Evolutionary conservation across 2,797 vertebrate genomes (phyloP).

Genomic region (Phoxinus dragarum): DNA sequence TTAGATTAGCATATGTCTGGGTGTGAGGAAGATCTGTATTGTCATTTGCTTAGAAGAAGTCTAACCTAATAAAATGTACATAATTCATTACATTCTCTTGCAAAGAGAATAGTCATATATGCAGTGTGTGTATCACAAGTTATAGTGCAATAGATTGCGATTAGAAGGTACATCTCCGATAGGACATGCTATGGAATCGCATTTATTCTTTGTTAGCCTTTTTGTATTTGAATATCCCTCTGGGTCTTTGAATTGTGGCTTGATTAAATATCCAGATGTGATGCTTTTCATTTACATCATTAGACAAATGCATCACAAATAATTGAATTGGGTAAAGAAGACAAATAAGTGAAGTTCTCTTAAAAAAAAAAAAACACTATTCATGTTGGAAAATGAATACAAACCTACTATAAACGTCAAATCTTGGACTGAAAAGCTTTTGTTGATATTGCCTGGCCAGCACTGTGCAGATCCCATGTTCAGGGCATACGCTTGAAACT

Average conservation of each 20-base stretch:
- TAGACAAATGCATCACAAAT: conserved; percentile 31
- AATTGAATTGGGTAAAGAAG: conserved; percentile 22
- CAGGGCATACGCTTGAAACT: conserved; percentile 49
- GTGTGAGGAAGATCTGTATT: conserved; percentile 44
- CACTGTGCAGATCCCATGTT: conserved; percentile 57
- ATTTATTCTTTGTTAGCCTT: conserved; percentile 19
- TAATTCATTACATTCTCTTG: conserved; percentile 50
- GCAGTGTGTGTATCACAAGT: conserved; percentile 44
- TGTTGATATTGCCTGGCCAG: conserved; percentile 38
- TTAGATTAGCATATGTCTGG: conserved; percentile 52
- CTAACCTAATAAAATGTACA: conserved; percentile 53
- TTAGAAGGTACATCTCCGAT: conserved; percentile 39
- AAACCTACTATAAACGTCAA: conserved; percentile 42
- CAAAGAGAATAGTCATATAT: conserved; percentile 42
- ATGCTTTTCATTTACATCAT: conserved; percentile 38
- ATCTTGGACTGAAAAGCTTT: conserved; percentile 33
- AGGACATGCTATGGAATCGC: neutral
- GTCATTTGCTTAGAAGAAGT: conserved; percentile 37
- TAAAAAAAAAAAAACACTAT: neutral
- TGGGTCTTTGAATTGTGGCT: conserved; percentile 1
- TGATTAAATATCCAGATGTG: conserved; percentile 29
- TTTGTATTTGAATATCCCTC: conserved; percentile 15
- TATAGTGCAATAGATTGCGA: conserved; percentile 59
- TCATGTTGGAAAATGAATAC: neutral
- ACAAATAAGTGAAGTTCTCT: neutral